These are phyloP conservation scores for Mesopsocus fuscifrons DNA, from an alignment of 2,888 invertebrate genomes.

Conservation along the genomic window DNA sequence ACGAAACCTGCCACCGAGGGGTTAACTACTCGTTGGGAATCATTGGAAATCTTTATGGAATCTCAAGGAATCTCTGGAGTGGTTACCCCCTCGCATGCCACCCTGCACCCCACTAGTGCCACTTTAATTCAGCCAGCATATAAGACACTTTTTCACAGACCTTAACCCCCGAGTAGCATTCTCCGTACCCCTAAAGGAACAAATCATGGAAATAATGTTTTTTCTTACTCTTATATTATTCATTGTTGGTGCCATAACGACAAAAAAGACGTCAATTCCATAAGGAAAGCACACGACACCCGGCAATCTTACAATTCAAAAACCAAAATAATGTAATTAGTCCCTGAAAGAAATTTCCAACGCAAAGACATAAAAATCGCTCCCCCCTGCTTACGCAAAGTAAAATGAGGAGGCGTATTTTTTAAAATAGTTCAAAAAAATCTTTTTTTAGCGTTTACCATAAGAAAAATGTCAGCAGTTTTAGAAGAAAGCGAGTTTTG, in stretches of 20 bases:
- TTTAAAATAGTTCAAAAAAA: background rate
- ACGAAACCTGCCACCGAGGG: too few species aligned
- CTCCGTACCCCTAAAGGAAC: too few species aligned
- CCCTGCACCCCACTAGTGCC: too few species aligned
- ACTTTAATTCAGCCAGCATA: too few species aligned
- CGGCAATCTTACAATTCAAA: background rate
- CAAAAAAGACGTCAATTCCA: background rate
- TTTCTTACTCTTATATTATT: slow-evolving; percentile 3
- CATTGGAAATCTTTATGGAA: too few species aligned
- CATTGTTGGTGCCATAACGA: background rate
- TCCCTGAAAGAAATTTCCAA: slow-evolving; percentile 7
- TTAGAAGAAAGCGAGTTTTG: background rate
- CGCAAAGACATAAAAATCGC: slow-evolving; percentile 7
- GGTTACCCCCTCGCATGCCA: too few species aligned
- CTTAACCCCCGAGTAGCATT: too few species aligned
- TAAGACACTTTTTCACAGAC: too few species aligned
- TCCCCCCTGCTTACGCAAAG: background rate
- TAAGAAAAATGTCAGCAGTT: background rate
- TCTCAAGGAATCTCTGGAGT: too few species aligned
- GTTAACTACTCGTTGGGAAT: too few species aligned
- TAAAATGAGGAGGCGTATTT: background rate
- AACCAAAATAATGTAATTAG: slow-evolving; percentile 8
- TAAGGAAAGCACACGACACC: background rate
- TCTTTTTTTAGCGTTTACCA: slow-evolving; percentile 2
- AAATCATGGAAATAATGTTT: background rate